Evolutionary conservation across 2,113 vertebrate species (phyloP).

Genomic region (Pituophis catenifer): DNA sequence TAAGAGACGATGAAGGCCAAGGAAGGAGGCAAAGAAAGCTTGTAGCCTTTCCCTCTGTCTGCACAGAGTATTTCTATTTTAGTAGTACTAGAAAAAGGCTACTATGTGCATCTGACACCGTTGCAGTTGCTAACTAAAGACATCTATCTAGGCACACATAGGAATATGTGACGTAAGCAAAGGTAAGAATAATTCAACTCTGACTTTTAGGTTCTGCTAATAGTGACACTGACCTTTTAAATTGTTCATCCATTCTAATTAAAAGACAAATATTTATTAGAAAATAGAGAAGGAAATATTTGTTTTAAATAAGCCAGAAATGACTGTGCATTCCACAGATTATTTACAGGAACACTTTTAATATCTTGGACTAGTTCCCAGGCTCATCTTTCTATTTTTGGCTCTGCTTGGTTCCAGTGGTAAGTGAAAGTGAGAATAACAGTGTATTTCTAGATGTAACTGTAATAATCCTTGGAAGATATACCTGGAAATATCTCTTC

Average conservation of each 20-base stretch:
- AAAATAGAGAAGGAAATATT: not conserved
- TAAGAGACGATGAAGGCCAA: not conserved
- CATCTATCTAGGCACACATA: not conserved
- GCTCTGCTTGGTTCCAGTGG: constrained; percentile 12
- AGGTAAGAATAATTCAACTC: not conserved
- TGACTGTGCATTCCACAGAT: not conserved
- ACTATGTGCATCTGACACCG: not conserved
- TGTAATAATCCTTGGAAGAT: not conserved
- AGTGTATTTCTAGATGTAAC: constrained; percentile 20
- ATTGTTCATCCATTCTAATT: not conserved
- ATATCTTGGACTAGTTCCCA: not conserved
- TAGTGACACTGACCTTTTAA: not conserved
- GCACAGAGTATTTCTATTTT: not conserved
- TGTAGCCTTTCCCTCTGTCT: not conserved
- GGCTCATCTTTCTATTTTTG: constrained; percentile 1
- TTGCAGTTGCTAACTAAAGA: not conserved
- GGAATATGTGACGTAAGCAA: not conserved
- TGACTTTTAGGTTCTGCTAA: not conserved
- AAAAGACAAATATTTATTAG: not conserved
- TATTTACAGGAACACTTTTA: accelerated
- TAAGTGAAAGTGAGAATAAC: constrained; percentile 15
- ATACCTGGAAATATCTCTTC: not conserved
- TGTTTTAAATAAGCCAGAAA: not conserved
- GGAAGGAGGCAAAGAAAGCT: not conserved
- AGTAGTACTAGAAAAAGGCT: not conserved